Percentiles rank a stretch among this genome's conserved stretches.
Conservation (phyloP, 2,113 vertebrate species). For the Oncorhynchus masou region DNA sequence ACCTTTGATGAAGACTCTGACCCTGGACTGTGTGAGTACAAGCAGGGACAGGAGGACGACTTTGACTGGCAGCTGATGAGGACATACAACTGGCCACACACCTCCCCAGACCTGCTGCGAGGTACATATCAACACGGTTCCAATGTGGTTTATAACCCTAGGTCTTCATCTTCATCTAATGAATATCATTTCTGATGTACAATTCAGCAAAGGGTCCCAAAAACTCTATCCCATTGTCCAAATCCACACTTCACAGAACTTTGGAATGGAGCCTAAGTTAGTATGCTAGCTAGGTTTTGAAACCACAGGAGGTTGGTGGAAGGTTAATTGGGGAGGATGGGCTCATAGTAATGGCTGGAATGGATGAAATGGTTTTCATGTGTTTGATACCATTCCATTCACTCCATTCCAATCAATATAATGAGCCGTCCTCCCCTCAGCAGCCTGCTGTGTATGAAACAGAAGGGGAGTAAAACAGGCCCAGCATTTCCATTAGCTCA, state of each 20-base stretch:
- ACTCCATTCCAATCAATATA: too few species aligned
- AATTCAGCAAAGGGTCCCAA: too few species aligned
- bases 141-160: not conserved
- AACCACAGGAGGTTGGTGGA: too few species aligned
- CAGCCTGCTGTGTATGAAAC: constrained; percentile 82
- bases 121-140: constrained; percentile 74
- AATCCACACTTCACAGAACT: constrained; percentile 3
- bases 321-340: too few species aligned
- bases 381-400: not conserved
- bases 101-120: constrained; percentile 82
- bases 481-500: constrained; percentile 20
- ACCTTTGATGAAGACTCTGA: constrained; percentile 88
- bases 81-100: constrained; percentile 78
- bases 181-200: too few species aligned
- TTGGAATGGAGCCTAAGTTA: too few species aligned
- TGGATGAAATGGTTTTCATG: not conserved
- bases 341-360: too few species aligned
- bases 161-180: not conserved
- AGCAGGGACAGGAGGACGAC: constrained; percentile 88
- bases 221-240: too few species aligned
- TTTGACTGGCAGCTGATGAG: constrained; percentile 90
- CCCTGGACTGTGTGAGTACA: constrained; percentile 84
- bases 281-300: too few species aligned
- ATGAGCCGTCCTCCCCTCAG: not conserved
- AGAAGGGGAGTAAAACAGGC: not conserved